Evolutionary conservation across 2,113 vertebrate species (phyloP).

Genomic region (Dromas ardeola): DNA sequence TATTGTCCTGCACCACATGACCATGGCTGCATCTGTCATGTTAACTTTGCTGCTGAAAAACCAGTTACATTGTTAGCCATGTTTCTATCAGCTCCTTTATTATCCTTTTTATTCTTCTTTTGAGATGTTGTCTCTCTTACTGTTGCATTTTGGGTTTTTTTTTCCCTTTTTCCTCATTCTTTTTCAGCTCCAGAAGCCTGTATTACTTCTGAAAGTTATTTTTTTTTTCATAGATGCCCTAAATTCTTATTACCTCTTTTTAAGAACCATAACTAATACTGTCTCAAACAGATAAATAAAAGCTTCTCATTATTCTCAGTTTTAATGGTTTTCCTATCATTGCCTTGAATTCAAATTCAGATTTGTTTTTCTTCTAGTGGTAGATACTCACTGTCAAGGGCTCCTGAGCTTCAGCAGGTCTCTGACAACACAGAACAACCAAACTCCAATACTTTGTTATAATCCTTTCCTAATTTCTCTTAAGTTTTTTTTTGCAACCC

Average conservation of each 20-base stretch:
- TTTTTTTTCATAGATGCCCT: not conserved
- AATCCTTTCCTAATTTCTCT: not conserved
- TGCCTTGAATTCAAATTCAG: not conserved
- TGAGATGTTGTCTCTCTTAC: not conserved
- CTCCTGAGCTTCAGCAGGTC: not conserved
- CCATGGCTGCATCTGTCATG: not conserved
- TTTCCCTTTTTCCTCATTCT: not conserved
- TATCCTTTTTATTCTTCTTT: not conserved
- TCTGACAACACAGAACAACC: not conserved
- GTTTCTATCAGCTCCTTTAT: not conserved
- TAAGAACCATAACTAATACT: not conserved
- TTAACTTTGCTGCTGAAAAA: not conserved
- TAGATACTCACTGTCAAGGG: not conserved
- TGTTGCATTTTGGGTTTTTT: not conserved
- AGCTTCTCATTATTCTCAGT: not conserved
- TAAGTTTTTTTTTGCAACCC: not conserved
- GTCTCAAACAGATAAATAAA: not conserved
- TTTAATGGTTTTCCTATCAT: not conserved
- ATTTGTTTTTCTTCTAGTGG: not conserved
- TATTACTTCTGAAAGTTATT: not conserved
- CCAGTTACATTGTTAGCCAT: rapidly evolving
- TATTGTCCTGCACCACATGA: rapidly evolving
- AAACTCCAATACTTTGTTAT: not conserved
- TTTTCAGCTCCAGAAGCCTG: not conserved
- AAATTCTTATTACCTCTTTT: not conserved